phyloP scores from a whole-genome alignment of 1,140 invertebrate genomes.

The Aphis craccivora region DNA sequence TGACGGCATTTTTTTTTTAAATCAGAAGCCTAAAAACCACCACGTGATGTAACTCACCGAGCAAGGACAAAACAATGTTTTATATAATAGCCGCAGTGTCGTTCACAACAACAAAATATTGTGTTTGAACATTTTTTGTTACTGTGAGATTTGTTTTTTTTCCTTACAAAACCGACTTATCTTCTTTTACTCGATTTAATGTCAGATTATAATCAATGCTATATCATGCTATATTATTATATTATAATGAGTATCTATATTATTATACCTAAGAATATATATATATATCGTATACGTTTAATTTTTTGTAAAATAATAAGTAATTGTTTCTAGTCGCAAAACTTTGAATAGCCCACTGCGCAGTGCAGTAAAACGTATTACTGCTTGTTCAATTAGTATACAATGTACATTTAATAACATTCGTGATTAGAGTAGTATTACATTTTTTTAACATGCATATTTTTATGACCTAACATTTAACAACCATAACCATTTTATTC shows the following conservation, averaged over 20 bases:
- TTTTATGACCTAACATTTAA: conserved; percentile 34
- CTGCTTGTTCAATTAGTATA: background rate
- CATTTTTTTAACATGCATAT: background rate
- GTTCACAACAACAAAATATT: background rate
- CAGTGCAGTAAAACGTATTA: background rate
- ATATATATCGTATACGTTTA: background rate
- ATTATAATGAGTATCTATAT: background rate
- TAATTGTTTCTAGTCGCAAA: conserved; percentile 9
- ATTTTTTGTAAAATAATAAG: background rate
- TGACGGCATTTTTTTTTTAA: conserved; percentile 10
- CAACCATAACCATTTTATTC: conserved; percentile 20
- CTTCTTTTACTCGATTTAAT: background rate
- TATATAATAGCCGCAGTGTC: background rate
- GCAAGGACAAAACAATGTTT: conserved; percentile 16
- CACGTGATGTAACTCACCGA: background rate
- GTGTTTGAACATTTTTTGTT: background rate
- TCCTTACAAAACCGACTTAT: background rate
- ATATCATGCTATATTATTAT: background rate
- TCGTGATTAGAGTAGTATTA: conserved; percentile 8
- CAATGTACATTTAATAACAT: background rate
- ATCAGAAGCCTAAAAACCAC: conserved; percentile 6
- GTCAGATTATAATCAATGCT: background rate
- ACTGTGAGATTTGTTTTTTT: background rate
- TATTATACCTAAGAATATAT: background rate
- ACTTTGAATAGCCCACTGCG: background rate